Conservation (phyloP, 2,888 invertebrate genomes). For the Argyresthia goedartella region DNA sequence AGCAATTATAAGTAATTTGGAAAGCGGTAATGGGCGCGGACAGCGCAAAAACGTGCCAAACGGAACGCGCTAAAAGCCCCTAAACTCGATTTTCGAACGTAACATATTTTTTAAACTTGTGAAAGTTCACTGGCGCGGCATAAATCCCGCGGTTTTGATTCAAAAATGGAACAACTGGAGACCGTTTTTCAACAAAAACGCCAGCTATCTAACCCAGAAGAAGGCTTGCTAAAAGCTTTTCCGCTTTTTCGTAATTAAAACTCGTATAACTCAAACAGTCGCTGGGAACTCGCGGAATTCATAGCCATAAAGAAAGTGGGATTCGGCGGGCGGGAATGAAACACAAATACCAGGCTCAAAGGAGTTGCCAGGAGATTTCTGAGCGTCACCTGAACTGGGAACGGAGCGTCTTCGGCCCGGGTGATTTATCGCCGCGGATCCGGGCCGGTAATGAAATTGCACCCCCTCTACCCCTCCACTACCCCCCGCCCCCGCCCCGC, state of each 20-base stretch:
- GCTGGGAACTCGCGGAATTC: conserved; percentile 48
- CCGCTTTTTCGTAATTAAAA: conserved; percentile 44
- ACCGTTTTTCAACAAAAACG: conserved; percentile 5
- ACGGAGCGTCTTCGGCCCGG: conserved; percentile 62
- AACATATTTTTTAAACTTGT: conserved; percentile 44
- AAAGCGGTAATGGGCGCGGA: conserved; percentile 63
- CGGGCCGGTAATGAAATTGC: conserved; percentile 72
- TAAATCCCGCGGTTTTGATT: conserved; percentile 23
- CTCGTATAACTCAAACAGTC: conserved; percentile 29
- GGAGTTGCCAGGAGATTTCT: conserved; percentile 33
- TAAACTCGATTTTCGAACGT: conserved; percentile 64
- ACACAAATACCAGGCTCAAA: conserved; percentile 55
- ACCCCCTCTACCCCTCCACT: too few species aligned
- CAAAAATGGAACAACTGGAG: conserved; percentile 7
- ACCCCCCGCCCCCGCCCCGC: conserved; percentile 27
- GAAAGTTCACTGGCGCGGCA: conserved; percentile 23
- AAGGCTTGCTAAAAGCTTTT: conserved; percentile 40
- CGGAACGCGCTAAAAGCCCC: conserved; percentile 63
- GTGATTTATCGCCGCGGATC: conserved; percentile 71
- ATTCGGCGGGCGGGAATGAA: conserved; percentile 48
- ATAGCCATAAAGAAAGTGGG: conserved; percentile 62
- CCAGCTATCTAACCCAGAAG: conserved; percentile 22
- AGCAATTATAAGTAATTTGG: conserved; percentile 70
- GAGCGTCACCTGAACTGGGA: conserved; percentile 71
- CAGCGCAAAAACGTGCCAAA: conserved; percentile 66